Percentiles rank a stretch among this genome's conserved stretches.
These are phyloP conservation scores for Bombus difficillimus DNA, from an alignment of 1,140 invertebrate species.

Conservation along the genomic window DNA sequence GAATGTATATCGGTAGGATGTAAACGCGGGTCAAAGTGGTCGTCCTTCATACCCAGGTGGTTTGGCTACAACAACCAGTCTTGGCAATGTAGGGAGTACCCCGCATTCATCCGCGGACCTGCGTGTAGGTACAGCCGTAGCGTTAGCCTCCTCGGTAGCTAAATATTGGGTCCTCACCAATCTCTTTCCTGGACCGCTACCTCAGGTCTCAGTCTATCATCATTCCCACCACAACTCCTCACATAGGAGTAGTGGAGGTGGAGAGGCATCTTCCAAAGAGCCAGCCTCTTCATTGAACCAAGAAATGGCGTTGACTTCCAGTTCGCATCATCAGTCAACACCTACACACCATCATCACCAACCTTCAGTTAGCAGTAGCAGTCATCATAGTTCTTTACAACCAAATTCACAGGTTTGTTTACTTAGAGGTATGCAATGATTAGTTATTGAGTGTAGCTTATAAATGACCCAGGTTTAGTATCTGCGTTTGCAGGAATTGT, in stretches of 20 bases:
- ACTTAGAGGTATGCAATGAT: slow-evolving; percentile 71
- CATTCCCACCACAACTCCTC: slow-evolving; percentile 79
- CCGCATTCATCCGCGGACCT: slow-evolving; percentile 80
- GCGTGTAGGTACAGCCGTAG: slow-evolving; percentile 82
- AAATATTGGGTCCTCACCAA: slow-evolving; percentile 84
- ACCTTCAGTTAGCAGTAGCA: slow-evolving; percentile 76
- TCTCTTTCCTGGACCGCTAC: slow-evolving; percentile 83
- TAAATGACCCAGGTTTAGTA: slow-evolving; percentile 36
- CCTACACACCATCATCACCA: slow-evolving; percentile 79
- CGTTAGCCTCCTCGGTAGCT: slow-evolving; percentile 82
- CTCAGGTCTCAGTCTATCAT: slow-evolving; percentile 82
- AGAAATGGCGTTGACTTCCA: slow-evolving; percentile 78
- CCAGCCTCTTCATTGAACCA: slow-evolving; percentile 74
- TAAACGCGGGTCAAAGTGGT: slow-evolving; percentile 81
- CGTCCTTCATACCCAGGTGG: slow-evolving; percentile 79
- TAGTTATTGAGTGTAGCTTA: slow-evolving; percentile 46
- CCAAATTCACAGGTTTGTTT: slow-evolving; percentile 80
- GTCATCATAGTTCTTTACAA: slow-evolving; percentile 77
- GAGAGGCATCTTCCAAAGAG: slow-evolving; percentile 75
- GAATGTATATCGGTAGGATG: slow-evolving; percentile 82
- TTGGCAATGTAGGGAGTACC: slow-evolving; percentile 79
- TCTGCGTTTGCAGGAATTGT: slow-evolving; percentile 53
- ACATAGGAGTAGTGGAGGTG: slow-evolving; percentile 70
- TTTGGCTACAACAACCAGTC: slow-evolving; percentile 77
- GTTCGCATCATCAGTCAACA: slow-evolving; percentile 75